Conservation (phyloP, 2,113 vertebrate genomes). For the Pterocles burchelli region DNA sequence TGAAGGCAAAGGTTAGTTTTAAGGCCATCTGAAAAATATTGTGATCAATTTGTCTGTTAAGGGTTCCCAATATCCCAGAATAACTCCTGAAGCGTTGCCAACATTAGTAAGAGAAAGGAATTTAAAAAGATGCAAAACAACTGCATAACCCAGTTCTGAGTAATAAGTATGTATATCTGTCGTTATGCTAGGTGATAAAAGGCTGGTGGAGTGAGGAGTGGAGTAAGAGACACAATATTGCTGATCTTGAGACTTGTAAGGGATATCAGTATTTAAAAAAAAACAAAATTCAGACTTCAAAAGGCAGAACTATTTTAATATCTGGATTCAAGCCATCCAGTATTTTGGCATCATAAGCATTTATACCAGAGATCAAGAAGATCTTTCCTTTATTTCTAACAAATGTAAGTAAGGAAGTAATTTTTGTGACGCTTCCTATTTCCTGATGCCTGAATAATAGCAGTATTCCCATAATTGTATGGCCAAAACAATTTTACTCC, state of each 20-base stretch:
- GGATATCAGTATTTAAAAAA: background rate
- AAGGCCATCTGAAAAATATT: background rate
- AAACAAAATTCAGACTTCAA: background rate
- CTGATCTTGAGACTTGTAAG: background rate
- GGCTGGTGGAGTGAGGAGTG: background rate
- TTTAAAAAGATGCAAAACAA: conserved; percentile 1
- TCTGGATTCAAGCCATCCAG: background rate
- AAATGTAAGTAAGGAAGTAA: conserved; percentile 65
- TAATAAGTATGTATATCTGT: background rate
- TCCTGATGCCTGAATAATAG: conserved; percentile 42
- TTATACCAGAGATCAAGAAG: conserved; percentile 34
- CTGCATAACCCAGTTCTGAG: background rate
- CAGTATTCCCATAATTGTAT: conserved; percentile 29
- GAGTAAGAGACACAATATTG: background rate
- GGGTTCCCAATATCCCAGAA: background rate
- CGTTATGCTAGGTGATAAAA: background rate
- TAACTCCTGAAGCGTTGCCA: background rate
- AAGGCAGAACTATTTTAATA: conserved; percentile 16
- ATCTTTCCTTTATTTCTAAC: conserved; percentile 41
- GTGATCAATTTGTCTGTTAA: background rate
- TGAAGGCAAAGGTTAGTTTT: background rate
- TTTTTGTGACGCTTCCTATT: conserved; percentile 54
- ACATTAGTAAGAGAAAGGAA: background rate
- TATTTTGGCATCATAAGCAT: conserved; percentile 5
- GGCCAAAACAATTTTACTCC: conserved; percentile 11